A percentile compares a stretch with the other conserved stretches of the same genome.
These are phyloP conservation scores for Arrhamphus sclerolepis DNA, from an alignment of 2,797 vertebrate genomes.

Conservation along the genomic window DNA sequence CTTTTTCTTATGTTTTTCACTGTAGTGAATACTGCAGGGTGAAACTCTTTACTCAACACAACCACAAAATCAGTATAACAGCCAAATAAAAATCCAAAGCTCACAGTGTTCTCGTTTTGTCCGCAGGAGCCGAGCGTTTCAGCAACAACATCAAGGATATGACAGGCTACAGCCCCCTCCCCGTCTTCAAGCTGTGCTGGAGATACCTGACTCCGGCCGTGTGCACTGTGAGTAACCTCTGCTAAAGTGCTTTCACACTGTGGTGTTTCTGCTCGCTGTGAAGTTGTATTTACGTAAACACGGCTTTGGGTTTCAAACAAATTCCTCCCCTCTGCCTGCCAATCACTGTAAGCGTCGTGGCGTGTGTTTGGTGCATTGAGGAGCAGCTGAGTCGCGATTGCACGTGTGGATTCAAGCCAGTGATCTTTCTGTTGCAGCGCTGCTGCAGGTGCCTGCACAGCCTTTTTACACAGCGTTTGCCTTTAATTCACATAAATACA, in stretches of 20 bases:
- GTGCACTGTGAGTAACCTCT: constrained; percentile 75
- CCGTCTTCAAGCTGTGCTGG: constrained; percentile 79
- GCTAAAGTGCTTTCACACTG: constrained; percentile 17
- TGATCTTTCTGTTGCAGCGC: too few relatives aligned
- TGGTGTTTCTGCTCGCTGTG: constrained; percentile 11
- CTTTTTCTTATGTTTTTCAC: constrained; percentile 4
- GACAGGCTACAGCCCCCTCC: constrained; percentile 71
- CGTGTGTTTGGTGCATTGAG: too few relatives aligned
- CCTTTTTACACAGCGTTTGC: too few relatives aligned
- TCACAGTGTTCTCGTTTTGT: constrained; percentile 12
- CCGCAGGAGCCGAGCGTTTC: constrained; percentile 78
- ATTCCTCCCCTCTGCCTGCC: background rate
- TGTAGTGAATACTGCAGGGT: background rate
- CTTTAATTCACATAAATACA: too few relatives aligned
- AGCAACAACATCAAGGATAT: constrained; percentile 76
- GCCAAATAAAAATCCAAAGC: constrained; percentile 4
- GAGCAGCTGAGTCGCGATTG: too few relatives aligned
- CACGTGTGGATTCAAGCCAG: too few relatives aligned
- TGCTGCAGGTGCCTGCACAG: too few relatives aligned
- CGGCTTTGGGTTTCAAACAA: too few relatives aligned
- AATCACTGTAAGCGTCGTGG: background rate
- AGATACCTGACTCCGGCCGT: constrained; percentile 76
- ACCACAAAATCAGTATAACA: constrained; percentile 12
- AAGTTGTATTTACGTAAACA: constrained; percentile 2
- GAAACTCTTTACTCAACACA: background rate